Conservation (phyloP, 2,888 invertebrate genomes). For the Seira musarum region DNA sequence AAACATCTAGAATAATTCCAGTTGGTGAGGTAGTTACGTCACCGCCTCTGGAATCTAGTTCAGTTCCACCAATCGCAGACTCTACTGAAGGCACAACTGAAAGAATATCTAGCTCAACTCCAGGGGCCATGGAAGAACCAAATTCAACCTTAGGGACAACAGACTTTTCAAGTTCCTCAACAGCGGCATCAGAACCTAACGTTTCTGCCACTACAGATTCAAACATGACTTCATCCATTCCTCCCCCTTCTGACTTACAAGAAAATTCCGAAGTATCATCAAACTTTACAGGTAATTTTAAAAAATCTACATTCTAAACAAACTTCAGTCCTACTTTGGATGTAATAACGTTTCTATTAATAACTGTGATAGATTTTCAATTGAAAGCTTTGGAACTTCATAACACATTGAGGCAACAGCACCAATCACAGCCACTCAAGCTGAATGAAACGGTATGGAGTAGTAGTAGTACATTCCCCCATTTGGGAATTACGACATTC, state of each 20-base stretch:
- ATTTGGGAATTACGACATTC: slow-evolving; percentile 7
- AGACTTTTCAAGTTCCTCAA: background rate
- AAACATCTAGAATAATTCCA: too few species aligned
- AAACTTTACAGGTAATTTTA: slow-evolving; percentile 29
- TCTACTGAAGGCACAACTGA: background rate
- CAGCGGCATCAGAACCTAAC: background rate
- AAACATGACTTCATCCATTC: background rate
- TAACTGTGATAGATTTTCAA: slow-evolving; percentile 52
- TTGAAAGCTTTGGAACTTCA: slow-evolving; percentile 49
- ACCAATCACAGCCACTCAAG: slow-evolving; percentile 51
- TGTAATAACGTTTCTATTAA: background rate
- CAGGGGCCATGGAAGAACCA: background rate
- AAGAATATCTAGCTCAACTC: background rate
- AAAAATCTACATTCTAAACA: background rate
- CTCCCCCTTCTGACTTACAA: background rate
- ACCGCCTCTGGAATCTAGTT: background rate
- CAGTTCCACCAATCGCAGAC: background rate
- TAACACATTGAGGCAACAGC: slow-evolving; percentile 50
- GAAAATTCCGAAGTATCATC: background rate
- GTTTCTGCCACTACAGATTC: slow-evolving; percentile 8
- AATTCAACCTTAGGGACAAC: background rate
- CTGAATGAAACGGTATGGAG: slow-evolving; percentile 57
- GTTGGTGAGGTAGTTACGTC: background rate
- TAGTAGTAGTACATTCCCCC: too few species aligned
- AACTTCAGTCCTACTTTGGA: too few species aligned